Percentiles rank a stretch among this genome's conserved stretches.
Evolutionary conservation across 2,888 invertebrate species (phyloP).

Genomic region (Nomada hirtipes): DNA sequence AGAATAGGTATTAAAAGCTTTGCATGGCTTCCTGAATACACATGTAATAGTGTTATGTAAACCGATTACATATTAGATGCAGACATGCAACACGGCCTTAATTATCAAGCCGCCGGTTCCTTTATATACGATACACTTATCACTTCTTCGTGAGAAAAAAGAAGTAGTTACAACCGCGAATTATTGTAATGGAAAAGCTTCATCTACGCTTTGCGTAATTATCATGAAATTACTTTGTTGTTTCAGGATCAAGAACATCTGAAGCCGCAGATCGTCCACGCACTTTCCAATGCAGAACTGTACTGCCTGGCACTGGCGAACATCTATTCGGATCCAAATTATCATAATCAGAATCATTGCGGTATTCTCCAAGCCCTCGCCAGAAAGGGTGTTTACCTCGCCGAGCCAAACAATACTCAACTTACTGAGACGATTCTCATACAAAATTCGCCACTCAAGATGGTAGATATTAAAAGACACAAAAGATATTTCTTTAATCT

Average conservation of each 20-base stretch:
- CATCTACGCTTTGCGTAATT: not conserved
- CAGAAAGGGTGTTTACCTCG: conserved; percentile 95
- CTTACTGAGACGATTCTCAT: conserved; percentile 98
- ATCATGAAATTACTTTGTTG: not conserved
- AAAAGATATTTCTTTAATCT: not conserved
- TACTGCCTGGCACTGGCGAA: conserved; percentile 97
- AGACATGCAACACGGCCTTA: not conserved
- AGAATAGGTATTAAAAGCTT: not conserved
- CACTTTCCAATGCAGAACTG: conserved; percentile 96
- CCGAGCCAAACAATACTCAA: conserved; percentile 93
- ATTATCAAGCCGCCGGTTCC: too few species aligned
- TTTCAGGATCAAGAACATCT: conserved; percentile 94
- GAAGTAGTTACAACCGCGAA: too few species aligned
- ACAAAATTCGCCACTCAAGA: conserved; percentile 97
- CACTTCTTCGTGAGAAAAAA: too few species aligned
- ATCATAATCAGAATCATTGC: conserved; percentile 97
- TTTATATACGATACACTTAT: too few species aligned
- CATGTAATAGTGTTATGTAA: not conserved
- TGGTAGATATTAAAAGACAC: conserved; percentile 87
- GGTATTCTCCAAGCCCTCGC: conserved; percentile 97
- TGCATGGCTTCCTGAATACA: not conserved
- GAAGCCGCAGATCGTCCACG: conserved; percentile 96
- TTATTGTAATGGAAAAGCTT: too few species aligned
- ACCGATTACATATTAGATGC: not conserved
- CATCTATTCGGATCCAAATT: conserved; percentile 98